Percentiles rank a stretch among this genome's conserved stretches.
These are phyloP conservation scores for Zophobas atratus DNA, from an alignment of 1,140 invertebrate genomes.

Conservation along the genomic window DNA sequence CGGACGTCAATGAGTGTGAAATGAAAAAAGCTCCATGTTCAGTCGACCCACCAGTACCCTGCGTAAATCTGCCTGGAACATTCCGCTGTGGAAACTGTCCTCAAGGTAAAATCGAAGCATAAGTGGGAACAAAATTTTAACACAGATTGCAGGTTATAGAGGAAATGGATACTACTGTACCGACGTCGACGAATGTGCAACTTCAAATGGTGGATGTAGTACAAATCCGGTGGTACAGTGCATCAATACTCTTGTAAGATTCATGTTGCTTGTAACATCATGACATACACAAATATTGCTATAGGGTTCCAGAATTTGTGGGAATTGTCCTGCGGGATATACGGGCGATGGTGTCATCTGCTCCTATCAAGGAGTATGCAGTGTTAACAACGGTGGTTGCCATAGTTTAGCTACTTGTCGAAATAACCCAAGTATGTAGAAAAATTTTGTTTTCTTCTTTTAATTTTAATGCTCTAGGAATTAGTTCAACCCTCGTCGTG, in stretches of 20 bases:
- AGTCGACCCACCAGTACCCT: slow-evolving; percentile 82
- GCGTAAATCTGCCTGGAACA: slow-evolving; percentile 88
- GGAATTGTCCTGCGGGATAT: slow-evolving; percentile 89
- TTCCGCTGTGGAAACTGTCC: slow-evolving; percentile 90
- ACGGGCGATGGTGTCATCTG: slow-evolving; percentile 86
- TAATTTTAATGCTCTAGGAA: slow-evolving; percentile 58
- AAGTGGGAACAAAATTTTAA: not conserved
- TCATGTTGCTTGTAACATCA: not conserved
- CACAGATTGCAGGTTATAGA: slow-evolving; percentile 76
- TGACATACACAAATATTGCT: too few species aligned
- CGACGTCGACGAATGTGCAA: slow-evolving; percentile 91
- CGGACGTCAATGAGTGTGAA: slow-evolving; percentile 90
- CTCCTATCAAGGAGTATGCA: slow-evolving; percentile 76
- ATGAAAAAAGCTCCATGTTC: slow-evolving; percentile 81
- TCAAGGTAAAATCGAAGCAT: slow-evolving; percentile 69
- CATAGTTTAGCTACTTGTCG: slow-evolving; percentile 85
- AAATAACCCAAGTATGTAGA: slow-evolving; percentile 73
- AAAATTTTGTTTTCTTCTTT: not conserved
- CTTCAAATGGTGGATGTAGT: slow-evolving; percentile 90
- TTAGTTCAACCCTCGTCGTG: slow-evolving; percentile 72
- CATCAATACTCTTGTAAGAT: slow-evolving; percentile 81
- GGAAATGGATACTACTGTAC: slow-evolving; percentile 90
- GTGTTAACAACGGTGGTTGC: slow-evolving; percentile 88
- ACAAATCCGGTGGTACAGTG: slow-evolving; percentile 83
- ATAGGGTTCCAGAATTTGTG: slow-evolving; percentile 87